phyloP scores from a whole-genome alignment of 2,888 invertebrate species.

The Rhorus exstirpatorius region DNA sequence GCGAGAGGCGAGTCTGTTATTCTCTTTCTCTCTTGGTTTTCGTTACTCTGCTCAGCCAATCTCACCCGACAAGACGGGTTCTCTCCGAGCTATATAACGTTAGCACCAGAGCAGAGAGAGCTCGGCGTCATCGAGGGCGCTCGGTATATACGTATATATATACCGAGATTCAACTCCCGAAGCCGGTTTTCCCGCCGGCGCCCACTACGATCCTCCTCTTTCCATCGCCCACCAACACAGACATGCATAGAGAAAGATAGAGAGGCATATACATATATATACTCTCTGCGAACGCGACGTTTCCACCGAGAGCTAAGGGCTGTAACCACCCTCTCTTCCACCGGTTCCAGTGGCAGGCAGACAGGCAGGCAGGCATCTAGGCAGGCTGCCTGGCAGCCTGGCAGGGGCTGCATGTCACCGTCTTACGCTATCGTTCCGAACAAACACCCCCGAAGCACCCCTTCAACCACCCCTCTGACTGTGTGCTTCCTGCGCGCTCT shows the following conservation, averaged over 20 bases:
- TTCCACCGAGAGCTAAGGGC: conserved; percentile 80
- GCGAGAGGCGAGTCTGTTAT: conserved; percentile 80
- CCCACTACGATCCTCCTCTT: conserved; percentile 63
- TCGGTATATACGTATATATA: conserved; percentile 57
- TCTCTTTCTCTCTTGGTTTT: conserved; percentile 81
- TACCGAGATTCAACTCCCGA: conserved; percentile 46
- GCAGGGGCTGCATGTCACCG: conserved; percentile 85
- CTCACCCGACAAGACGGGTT: conserved; percentile 70
- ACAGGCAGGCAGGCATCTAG: conserved; percentile 75
- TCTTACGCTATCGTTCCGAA: conserved; percentile 85
- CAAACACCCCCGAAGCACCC: conserved; percentile 81
- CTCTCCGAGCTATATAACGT: conserved; percentile 37
- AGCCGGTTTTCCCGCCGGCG: conserved; percentile 68
- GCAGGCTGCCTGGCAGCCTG: conserved; percentile 79
- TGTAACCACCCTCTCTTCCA: conserved; percentile 81
- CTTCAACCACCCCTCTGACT: conserved; percentile 68
- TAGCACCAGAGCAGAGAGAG: conserved; percentile 38
- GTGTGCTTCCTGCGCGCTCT: conserved; percentile 74
- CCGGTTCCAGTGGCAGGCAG: conserved; percentile 79
- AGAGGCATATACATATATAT: conserved; percentile 63
- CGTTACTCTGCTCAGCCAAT: conserved; percentile 75
- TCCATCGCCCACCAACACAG: conserved; percentile 65
- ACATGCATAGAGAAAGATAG: conserved; percentile 13
- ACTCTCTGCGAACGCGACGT: conserved; percentile 71
- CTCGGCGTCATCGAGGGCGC: conserved; percentile 62